Evolutionary conservation across 2,113 vertebrate species (phyloP), one percentile per base, ranked within the genome.

Genomic region (Actenoides lindsayi): DNA sequence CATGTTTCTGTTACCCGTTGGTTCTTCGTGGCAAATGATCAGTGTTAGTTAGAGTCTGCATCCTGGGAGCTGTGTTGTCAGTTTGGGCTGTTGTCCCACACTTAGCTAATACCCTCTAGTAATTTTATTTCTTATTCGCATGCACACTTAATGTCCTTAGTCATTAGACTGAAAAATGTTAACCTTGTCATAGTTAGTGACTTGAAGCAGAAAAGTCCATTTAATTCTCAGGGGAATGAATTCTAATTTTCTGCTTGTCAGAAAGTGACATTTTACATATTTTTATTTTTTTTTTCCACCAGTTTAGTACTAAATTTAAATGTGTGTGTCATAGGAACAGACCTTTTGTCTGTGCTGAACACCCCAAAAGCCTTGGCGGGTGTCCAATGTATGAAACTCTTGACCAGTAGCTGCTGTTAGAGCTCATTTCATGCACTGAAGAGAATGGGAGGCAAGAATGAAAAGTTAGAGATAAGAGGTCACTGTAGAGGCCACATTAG

Each of bases 161-260:
- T 97, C 93, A 97, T 97, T 97, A 97, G 92, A 91, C 96, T 96
- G 94, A 97, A 95, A 97, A 97, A 97, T 96, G 96, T 97, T 98
- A 97, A 97, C 97, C 97, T 97, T 97, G 98, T 98, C 97, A 96
- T 90, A 94, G 89, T 92, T 96, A 96, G 94, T 97, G 96, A 97
- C 97, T 97, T 73, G 94, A 95, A 98, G 97, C 96, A 97, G 91
- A 91, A 97, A 97, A 97, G 96, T 95, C 94, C 93, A 90, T 97
- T 97, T 96, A 92, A 90, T 94, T 98, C 96, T 96, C 91, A 74
- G 44, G 91, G 92, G 96, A 96, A 93, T 92, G 89, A 96, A 97
- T 97, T 97, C 91, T 96, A 96, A 98, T 98, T 98, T 97, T 97
- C 98, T 97, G 97, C 97, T 90, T 98, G 97, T 98, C 97, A 97